Base-by-base conservation (phyloP, 2,113 vertebrate genomes). In the Hypomesus transpacificus region DNA sequence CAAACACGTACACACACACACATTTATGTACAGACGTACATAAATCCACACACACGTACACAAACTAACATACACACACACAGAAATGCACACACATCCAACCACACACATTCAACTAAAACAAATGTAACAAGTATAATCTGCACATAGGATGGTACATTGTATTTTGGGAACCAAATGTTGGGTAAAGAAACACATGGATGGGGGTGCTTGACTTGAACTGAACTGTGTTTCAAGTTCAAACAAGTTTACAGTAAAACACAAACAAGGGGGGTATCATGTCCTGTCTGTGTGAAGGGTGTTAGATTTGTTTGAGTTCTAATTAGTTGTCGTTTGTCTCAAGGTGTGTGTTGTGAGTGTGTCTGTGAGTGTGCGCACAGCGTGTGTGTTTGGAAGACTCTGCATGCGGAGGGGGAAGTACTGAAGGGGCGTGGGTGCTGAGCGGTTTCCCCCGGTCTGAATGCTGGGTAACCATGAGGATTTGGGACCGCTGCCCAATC, bases 381-480 rank as follows among this genome's bases (percentile, higher is more conserved):
- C 26, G 21, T 79, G 39, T 18, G 14, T 54, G 56, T 73, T 21
- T 79, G 69, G 76, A 39, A 54, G 51, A 13, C 51, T 54, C 6
- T 68, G 39, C 11, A 9, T 51, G 46, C 50, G 60, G 59, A 46
- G 65, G 67, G 2, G 60, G 75, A 20, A 9, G 16, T 28, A 2
- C 3, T 26, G 16, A 5, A 28, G 26, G 28, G 9, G 9, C 5
- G 28, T 9, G 39, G 39, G 39, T 9, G 4, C 31, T 34, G 39
- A 13, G 7, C 39, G 9, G 9, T 46, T 46, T 2, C 39, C 39
- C 60, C 60, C 80, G 81, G 71, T 34, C 70, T 80, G 75, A 83
- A 78, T 77, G 72, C 73, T 74, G 77, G 81, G 80, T 85, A 80
- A 85, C 82, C 75, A 82, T 80, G 79, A 84, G 75, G 79, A 77